Evolutionary conservation across 2,113 vertebrate genomes (phyloP).

Genomic region (Rhinopomastus cyanomelas): DNA sequence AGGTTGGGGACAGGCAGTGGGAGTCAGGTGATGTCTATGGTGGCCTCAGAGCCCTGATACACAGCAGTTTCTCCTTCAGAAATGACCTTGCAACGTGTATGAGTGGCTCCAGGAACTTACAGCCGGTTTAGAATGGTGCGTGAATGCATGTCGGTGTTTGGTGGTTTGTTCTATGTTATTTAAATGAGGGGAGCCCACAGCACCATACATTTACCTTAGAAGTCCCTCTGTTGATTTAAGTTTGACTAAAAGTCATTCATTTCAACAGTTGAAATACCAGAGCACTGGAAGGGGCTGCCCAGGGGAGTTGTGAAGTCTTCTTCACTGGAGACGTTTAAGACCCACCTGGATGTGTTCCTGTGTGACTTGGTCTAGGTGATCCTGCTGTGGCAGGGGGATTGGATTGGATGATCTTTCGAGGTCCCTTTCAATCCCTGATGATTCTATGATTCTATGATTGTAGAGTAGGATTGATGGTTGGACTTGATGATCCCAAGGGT

Average conservation of each 20-base stretch:
- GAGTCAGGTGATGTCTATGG: not conserved
- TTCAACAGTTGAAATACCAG: not conserved
- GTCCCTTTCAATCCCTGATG: too few relatives aligned
- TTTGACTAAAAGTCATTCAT: not conserved
- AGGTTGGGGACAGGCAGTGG: not conserved
- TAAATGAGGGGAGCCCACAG: not conserved
- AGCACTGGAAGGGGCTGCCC: too few relatives aligned
- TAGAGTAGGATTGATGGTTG: too few relatives aligned
- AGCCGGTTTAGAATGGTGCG: fast-evolving
- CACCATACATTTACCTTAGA: not conserved
- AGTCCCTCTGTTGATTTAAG: not conserved
- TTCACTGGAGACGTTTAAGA: too few relatives aligned
- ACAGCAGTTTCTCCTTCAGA: not conserved
- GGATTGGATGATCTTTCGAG: too few relatives aligned
- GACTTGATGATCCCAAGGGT: too few relatives aligned
- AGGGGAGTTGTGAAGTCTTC: too few relatives aligned
- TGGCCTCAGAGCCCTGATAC: not conserved
- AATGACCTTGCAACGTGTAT: fast-evolving
- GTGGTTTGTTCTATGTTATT: not conserved
- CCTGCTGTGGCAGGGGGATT: too few relatives aligned
- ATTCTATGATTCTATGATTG: too few relatives aligned
- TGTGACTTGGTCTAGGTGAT: too few relatives aligned
- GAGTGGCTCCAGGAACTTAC: not conserved
- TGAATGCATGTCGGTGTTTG: not conserved
- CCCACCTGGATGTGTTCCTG: too few relatives aligned